Evolutionary conservation across 2,888 invertebrate species (phyloP), one percentile per base, ranked within the genome.

Genomic region (Bhutanitis thaidina): DNA sequence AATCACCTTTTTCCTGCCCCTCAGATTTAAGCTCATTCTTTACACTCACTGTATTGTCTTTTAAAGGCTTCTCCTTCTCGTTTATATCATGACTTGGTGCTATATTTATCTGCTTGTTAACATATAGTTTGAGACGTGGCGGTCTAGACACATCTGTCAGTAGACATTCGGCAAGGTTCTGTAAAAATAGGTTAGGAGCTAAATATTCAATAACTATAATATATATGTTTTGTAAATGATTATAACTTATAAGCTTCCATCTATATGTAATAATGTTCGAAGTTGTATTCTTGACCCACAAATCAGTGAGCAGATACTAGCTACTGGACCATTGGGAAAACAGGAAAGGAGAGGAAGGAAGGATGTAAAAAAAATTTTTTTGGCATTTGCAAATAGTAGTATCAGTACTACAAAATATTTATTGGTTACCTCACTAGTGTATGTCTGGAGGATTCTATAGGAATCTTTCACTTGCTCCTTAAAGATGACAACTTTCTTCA

Each of bases 391-490:
- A n/a, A n/a, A n/a, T n/a, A n/a, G n/a, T n/a, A n/a, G n/a, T n/a
- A n/a, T n/a, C n/a, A n/a, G n/a, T n/a, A n/a, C n/a, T n/a, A n/a
- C n/a, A n/a, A n/a, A n/a, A n/a, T n/a, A n/a, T n/a, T n/a, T n/a
- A n/a, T n/a, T n/a, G 20, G 5, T 52, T 58, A 80, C 87, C 79
- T 85, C 79, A 54, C 66, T 71, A 8, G 79, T 74, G 39, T 83
- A 86, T 2, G 77, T 77, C 45, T 78, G 75, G 0, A 87, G 61
- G 51, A 84, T 80, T 39, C 77, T 65, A 38, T 80, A 80, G 0
- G 79, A 85, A 44, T 86, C 78, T 39, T 83, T 79, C 0, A 82
- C 71, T 54, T 81, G 85, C 37, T 83, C 78, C 29, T 61, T 69
- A 44, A 88, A 88, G 0, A 63, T 35, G 0, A 80, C 55, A 0